Evolutionary conservation across 2,888 invertebrate genomes (phyloP), one percentile per base, ranked within the genome.

Genomic region (Cotesia congregata): DNA sequence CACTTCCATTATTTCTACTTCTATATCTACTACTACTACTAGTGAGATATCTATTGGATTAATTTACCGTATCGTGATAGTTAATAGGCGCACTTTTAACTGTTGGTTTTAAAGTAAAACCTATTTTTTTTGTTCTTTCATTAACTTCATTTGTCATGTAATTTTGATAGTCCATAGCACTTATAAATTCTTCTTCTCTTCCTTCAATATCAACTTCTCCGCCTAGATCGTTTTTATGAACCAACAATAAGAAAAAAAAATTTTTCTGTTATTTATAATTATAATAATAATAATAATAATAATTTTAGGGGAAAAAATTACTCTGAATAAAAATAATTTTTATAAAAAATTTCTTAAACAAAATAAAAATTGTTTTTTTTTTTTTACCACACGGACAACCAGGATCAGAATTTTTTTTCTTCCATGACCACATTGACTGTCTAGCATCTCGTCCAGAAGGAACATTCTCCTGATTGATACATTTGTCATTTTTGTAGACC

Each of bases 171-270:
- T 78, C 64, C 68, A 69, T 77, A 75, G 70, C 69, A 76, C 85
- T 77, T 72, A 87, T 80, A 77, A 83, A 87, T 72, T 83, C 83
- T 73, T 87, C 87, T 71, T 86, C 86, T 67, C 86, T 86, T 9
- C 76, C 78, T 12, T 74, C 74, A 12, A 71, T 71, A 6, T 61
- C 68, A 5, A 65, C 60, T 39, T 77, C 73, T 59, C 69, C 20
- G 12, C 30, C 65, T 50, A 50, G 0, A 12, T 0, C 7, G 12
- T 50, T 50, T 50, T 2, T 2, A 17, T 17, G 0, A 17, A 17
- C 17, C 17, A 1, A 17, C 1, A 17, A 17, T 17, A 17, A 17
- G 1, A 17, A 17, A 17, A 17, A 17, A 17, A 17, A n/a, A n/a
- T n/a, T 17, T 17, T 17, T 17, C 0, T 17, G 17, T 17, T 17